Conservation (phyloP, 2,797 vertebrate genomes). For the Microhierax caerulescens region DNA sequence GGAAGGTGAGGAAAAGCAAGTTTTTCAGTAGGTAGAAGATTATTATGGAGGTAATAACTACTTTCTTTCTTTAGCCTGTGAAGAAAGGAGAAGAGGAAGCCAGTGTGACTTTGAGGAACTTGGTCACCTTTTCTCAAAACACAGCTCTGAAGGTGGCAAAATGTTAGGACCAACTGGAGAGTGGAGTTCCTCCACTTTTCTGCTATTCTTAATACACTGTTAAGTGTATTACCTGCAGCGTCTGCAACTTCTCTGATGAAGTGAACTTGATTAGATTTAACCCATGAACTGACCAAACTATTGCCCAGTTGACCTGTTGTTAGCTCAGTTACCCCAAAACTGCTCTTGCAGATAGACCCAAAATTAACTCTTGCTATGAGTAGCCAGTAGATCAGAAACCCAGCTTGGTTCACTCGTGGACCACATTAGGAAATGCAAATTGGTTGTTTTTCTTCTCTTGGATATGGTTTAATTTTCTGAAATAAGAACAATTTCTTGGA, state of each 20-base stretch:
- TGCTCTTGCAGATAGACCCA: not conserved
- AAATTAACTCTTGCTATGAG: not conserved
- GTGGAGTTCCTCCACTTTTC: not conserved
- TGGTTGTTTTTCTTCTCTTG: not conserved
- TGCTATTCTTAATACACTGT: rapidly evolving
- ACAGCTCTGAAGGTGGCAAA: not conserved
- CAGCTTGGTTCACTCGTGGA: not conserved
- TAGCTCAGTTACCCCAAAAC: not conserved
- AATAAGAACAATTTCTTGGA: not conserved
- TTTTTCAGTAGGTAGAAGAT: not conserved
- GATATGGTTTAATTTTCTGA: not conserved
- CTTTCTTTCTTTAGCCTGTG: not conserved
- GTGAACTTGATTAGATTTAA: not conserved
- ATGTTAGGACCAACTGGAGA: not conserved
- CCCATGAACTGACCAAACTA: not conserved
- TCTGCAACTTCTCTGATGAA: not conserved
- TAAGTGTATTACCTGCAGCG: not conserved
- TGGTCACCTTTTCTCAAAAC: not conserved
- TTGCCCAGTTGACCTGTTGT: not conserved
- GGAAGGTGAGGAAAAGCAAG: not conserved
- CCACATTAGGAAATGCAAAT: not conserved
- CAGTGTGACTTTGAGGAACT: not conserved
- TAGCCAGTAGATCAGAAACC: not conserved
- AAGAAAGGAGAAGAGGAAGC: not conserved
- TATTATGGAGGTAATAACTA: not conserved